A percentile compares a stretch with the other conserved stretches of the same genome.
These are phyloP conservation scores for Sabatieria punctata DNA, from an alignment of 2,888 invertebrate species.

Conservation along the genomic window DNA sequence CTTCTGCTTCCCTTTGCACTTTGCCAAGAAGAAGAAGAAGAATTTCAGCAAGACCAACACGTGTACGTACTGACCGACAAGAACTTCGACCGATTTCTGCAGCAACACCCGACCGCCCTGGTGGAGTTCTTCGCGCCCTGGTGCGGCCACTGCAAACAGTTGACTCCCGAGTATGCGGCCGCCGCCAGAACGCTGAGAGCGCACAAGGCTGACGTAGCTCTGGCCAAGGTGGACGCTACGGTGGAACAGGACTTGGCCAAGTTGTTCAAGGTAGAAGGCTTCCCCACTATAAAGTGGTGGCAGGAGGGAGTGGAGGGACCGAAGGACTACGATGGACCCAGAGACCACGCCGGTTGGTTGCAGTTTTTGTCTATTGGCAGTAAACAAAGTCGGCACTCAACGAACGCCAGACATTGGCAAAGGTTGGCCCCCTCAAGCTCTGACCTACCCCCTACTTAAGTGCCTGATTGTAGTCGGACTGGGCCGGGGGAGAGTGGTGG, in stretches of 20 bases:
- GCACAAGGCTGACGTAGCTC: constrained; percentile 2
- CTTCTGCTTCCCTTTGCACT: too few relatives aligned
- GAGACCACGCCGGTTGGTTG: constrained; percentile 29
- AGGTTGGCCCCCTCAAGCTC: too few relatives aligned
- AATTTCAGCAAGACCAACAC: neutral
- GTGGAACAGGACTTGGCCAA: constrained; percentile 35
- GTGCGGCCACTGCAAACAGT: constrained; percentile 41
- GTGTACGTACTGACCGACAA: constrained; percentile 21
- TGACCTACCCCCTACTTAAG: too few relatives aligned
- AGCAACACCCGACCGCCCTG: constrained; percentile 34
- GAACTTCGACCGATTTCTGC: constrained; percentile 27
- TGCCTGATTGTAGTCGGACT: too few relatives aligned
- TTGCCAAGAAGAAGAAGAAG: too few relatives aligned
- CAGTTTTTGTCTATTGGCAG: neutral
- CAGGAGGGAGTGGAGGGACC: constrained; percentile 35
- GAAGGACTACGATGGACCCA: constrained; percentile 39
- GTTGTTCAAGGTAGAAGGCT: constrained; percentile 37
- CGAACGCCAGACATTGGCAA: too few relatives aligned
- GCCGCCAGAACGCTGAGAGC: constrained; percentile 32
- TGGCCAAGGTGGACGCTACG: constrained; percentile 37
- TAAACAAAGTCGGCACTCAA: too few relatives aligned
- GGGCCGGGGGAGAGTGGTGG: too few relatives aligned
- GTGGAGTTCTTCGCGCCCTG: constrained; percentile 46
- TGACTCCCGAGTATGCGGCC: constrained; percentile 39
- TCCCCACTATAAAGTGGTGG: constrained; percentile 42